Conservation (phyloP, 2,888 invertebrate genomes). For the Drosophila imparisetae region DNA sequence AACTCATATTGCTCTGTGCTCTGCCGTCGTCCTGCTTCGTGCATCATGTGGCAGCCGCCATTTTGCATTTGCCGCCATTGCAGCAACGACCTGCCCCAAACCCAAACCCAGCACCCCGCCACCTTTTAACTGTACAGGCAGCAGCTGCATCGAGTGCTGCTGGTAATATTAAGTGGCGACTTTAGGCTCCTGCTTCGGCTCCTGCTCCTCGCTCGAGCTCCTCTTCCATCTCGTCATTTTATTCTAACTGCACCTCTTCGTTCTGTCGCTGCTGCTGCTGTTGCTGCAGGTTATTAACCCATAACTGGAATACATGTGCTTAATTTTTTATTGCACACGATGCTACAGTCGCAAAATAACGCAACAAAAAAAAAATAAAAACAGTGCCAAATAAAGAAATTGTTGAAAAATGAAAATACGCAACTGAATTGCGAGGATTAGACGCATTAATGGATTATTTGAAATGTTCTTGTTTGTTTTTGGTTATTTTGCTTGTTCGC, state of each 20-base stretch:
- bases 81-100: constrained; percentile 9
- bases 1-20: constrained; percentile 10
- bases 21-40: constrained; percentile 40
- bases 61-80: constrained; percentile 65
- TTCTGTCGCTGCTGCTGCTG: constrained; percentile 4
- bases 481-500: constrained; percentile 34
- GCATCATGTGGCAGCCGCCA: constrained; percentile 64
- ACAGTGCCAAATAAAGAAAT: constrained; percentile 1
- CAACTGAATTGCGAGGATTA: constrained; percentile 56
- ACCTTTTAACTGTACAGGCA: constrained; percentile 11
- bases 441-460: constrained; percentile 69
- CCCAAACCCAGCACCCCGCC: constrained; percentile 4
- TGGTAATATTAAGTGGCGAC: constrained; percentile 71
- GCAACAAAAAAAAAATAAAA: constrained; percentile 1
- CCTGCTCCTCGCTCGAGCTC: constrained; percentile 3
- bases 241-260: constrained; percentile 13
- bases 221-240: constrained; percentile 2
- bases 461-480: constrained; percentile 22
- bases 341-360: constrained; percentile 22
- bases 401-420: constrained; percentile 35
- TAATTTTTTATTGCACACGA: constrained; percentile 54
- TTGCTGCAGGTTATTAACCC: constrained; percentile 71
- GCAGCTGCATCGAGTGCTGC: constrained; percentile 65
- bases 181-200: constrained; percentile 20
- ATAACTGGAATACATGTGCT: constrained; percentile 73